Evolutionary conservation across 2,888 invertebrate genomes (phyloP), one percentile per base, ranked within the genome.

Genomic region (Sturmia bella): DNA sequence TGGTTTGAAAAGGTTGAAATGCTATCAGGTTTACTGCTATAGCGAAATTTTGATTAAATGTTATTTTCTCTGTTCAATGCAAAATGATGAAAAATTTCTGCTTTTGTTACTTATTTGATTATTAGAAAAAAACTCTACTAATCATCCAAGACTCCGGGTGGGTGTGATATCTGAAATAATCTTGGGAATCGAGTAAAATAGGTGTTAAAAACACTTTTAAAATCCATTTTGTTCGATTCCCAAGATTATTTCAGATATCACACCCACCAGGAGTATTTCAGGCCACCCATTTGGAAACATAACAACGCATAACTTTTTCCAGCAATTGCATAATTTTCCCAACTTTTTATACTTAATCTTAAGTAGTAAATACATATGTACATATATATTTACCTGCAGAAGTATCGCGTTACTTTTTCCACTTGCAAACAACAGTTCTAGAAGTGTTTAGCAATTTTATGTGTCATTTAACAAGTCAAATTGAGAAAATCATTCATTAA

Each of bases 391-490:
- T 2, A n/a, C n/a, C n/a, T n/a, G n/a, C n/a, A n/a, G n/a, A n/a
- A n/a, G n/a, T n/a, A n/a, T n/a, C n/a, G n/a, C n/a, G n/a, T n/a
- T 43, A 43, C 15, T 37, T 56, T 7, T 19, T 11, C n/a, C 17
- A 57, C 27, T 68, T 70, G 39, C 39, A 19, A 12, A 59, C n/a
- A n/a, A 52, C 1, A 3, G 24, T 19, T 27, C 39, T 5, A 48
- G 15, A 1, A 11, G 32, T 19, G 59, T 5, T n/a, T 56, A 56
- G 17, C 17, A 45, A 68, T 32, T 75, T 64, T 45, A 70, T 70
- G 57, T 69, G 69, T 75, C 70, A 72, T 64, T 68, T 59, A 59
- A 54, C 27, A 66, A 70, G 52, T 48, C 39, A 39, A 72, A 64
- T 32, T 72, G 50, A 32, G 17, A 57, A 57, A 48, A 74, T 48